Evolutionary conservation across 2,113 vertebrate species (phyloP).

Genomic region (Notarius quadriscutis): DNA sequence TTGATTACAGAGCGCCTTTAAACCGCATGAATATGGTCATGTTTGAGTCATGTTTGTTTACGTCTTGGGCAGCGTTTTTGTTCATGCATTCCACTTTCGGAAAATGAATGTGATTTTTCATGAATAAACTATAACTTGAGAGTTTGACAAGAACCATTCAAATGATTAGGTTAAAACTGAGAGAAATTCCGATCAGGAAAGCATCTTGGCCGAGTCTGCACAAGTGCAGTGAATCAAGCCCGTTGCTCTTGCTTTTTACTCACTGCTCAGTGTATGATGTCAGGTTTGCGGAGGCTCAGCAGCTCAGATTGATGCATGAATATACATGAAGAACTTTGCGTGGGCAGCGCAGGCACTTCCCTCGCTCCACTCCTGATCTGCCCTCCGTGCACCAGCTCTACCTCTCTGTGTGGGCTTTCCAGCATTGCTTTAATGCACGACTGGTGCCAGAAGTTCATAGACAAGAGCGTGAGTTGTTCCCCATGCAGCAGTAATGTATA

Average conservation of each 20-base stretch:
- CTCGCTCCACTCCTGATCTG: not conserved
- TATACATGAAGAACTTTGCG: constrained; percentile 23
- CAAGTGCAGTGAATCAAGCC: not conserved
- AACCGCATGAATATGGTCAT: not conserved
- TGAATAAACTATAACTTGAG: not conserved
- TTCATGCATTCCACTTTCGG: not conserved
- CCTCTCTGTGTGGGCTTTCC: constrained; percentile 21
- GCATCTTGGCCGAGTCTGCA: not conserved
- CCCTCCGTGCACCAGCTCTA: not conserved
- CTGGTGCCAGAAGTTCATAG: constrained; percentile 2
- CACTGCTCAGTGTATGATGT: not conserved
- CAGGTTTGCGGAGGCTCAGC: constrained; percentile 26
- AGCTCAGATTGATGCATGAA: constrained; percentile 3
- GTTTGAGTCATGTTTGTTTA: not conserved
- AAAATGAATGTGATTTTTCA: not conserved
- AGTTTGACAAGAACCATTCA: not conserved
- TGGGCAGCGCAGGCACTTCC: constrained; percentile 23
- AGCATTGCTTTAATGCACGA: constrained; percentile 12
- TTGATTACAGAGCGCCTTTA: not conserved
- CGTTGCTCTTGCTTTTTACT: not conserved
- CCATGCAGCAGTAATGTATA: constrained; percentile 23
- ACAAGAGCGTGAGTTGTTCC: not conserved
- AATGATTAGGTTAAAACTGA: not conserved
- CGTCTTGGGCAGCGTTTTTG: not conserved
- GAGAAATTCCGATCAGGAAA: not conserved